Evolutionary conservation across 2,888 invertebrate species (phyloP), one percentile per base, ranked within the genome.

Genomic region (Chymomyza procnemis): DNA sequence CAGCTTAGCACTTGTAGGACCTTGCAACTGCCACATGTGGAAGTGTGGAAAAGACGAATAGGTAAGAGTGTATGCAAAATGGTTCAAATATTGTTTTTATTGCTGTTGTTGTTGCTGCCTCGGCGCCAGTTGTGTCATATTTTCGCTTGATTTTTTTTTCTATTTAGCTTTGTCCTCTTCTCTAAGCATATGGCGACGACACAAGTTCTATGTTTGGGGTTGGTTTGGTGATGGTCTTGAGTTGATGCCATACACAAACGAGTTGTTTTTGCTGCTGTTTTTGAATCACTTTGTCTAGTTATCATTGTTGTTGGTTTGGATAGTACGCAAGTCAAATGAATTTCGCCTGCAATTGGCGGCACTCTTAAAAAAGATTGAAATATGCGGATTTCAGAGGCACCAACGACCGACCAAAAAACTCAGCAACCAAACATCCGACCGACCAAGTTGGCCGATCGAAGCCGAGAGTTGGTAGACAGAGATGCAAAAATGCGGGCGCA

Each of bases 241-340:
- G 69, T 62, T 69, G 72, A 68, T 78, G 71, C 76, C 74, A 69
- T 71, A 79, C 79, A 79, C 78, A 78, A 78, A 79, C 74, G 78
- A 78, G 76, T 73, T 78, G 73, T 21, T 18, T 8, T 66, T 72
- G 63, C 34, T 54, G 47, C 64, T 52, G 64, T 58, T 73, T 65
- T 68, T 64, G 57, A 58, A 57, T 60, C 67, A 67, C 65, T 69
- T 4, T 69, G 60, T 72, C 55, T 61, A 59, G 61, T 50, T 70
- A 66, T 63, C 67, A 74, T 70, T 62, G 63, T 61, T 69, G 50
- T 47, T 67, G 54, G 22, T 68, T n/a, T 60, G 57, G 55, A 21
- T 57, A 22, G 55, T 61, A 66, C 55, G 63, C 69, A 67, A 69
- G 62, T 66, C 68, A 72, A 76, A 69, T 74, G 64, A 73, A 73